Base-by-base conservation (phyloP, 2,888 invertebrate species). In the Clanis bilineata region DNA sequence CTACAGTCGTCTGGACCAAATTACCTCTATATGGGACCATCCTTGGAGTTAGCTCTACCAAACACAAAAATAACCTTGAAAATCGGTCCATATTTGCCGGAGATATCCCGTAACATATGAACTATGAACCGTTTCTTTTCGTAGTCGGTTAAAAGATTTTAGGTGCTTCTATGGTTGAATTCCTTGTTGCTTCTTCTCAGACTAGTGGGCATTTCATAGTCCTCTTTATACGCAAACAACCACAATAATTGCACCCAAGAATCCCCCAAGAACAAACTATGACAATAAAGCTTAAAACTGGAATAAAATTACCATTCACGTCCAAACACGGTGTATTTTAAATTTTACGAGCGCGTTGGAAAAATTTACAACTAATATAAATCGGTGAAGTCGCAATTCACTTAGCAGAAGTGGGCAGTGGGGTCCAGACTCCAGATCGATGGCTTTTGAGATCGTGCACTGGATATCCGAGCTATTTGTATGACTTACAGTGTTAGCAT, bases 341-440 rank as follows among this genome's bases (percentile, higher is more conserved):
- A 51, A 51, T 51, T 51, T 51, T 51, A 51, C 51, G 51, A 51
- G 51, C 51, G 32, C n/a, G n/a, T 15, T 25, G 28, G 51, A 32
- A 18, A 51, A 28, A 51, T 51, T 51, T 51, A 32, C 18, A 51
- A 18, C 1, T 44, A 22, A 5, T 51, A 21, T 51, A 51, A 51
- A 51, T 51, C 32, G 32, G 18, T 3, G 15, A 32, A 51, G 51
- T 18, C 45, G 45, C 58, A 47, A 58, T 58, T 58, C 51, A 51
- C 58, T 58, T 58, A 58, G 51, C 7, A 36, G 15, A 18, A 41
- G 22, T 57, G 28, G 15, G 18, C 45, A 45, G 45, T 23, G 4
- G 18, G n/a, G n/a, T n/a, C n/a, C n/a, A n/a, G n/a, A n/a, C n/a
- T 2, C 18, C 32, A 28, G 51, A 51, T 51, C 28, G 15, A 51